Evolutionary conservation across 2,113 vertebrate species (phyloP).

Genomic region (Centropristis striata): DNA sequence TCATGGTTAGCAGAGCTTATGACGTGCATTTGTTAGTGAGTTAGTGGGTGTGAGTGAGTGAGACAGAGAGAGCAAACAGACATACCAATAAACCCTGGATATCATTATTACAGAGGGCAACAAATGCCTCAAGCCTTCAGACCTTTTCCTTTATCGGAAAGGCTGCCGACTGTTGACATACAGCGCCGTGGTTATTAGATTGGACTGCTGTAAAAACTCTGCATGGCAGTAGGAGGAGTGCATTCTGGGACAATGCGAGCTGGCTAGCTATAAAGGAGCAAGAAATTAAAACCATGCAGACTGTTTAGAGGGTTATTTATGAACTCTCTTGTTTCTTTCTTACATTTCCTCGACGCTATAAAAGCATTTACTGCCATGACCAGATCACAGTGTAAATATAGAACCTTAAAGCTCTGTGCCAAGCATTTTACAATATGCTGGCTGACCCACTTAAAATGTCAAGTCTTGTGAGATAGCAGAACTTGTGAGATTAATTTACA

Average conservation of each 20-base stretch:
- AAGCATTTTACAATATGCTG: constrained; percentile 13
- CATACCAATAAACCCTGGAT: constrained; percentile 19
- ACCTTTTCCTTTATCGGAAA: constrained; percentile 24
- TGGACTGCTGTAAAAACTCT: constrained; percentile 19
- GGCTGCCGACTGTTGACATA: constrained; percentile 34
- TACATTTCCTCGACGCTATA: not conserved
- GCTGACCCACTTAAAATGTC: constrained; percentile 53
- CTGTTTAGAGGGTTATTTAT: constrained; percentile 7
- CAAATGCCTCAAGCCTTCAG: constrained; percentile 9
- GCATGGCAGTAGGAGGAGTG: not conserved
- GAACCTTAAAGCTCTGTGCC: constrained; percentile 10
- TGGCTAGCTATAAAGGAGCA: not conserved
- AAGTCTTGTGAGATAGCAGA: constrained; percentile 9
- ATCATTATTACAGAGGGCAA: constrained; percentile 16
- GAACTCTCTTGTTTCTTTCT: not conserved
- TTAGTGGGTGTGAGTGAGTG: not conserved
- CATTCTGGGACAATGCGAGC: constrained; percentile 32
- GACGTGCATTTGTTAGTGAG: not conserved
- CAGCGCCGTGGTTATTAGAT: constrained; percentile 8
- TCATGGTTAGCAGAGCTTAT: not conserved
- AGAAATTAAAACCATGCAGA: constrained; percentile 9
- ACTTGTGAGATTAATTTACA: constrained; percentile 25
- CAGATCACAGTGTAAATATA: constrained; percentile 27
- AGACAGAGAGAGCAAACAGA: not conserved
- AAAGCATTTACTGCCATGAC: constrained; percentile 17